Conservation (phyloP, 2,113 vertebrate genomes). For the Hippocampus comes region DNA sequence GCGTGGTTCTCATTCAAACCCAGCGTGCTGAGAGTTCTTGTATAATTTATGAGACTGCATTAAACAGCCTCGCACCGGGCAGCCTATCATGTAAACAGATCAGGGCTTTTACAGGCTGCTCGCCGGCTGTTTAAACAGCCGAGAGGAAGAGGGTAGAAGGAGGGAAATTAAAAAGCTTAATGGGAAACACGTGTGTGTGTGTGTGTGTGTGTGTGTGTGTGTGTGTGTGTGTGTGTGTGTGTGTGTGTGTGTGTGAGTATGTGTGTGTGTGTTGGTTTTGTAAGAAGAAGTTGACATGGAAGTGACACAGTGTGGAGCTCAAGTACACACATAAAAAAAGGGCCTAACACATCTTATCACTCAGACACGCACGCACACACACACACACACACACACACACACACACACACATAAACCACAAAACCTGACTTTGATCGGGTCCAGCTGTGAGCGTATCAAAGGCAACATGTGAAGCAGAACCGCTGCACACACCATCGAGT, state of each 20-base stretch:
- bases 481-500: constrained; percentile 58
- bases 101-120: constrained; percentile 66
- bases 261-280: constrained; percentile 1
- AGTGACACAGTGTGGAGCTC: constrained; percentile 65
- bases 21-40: constrained; percentile 59
- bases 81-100: constrained; percentile 71
- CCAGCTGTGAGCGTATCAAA: constrained; percentile 66
- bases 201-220: constrained; percentile 16
- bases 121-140: constrained; percentile 69
- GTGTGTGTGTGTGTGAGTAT: not conserved
- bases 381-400: constrained; percentile 27
- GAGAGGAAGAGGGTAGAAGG: constrained; percentile 58
- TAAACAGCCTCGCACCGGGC: constrained; percentile 68
- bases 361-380: constrained; percentile 17
- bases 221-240: constrained; percentile 8
- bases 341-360: constrained; percentile 44
- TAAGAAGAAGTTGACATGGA: constrained; percentile 53
- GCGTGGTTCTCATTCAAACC: constrained; percentile 47
- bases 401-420: constrained; percentile 35
- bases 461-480: constrained; percentile 57
- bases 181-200: constrained; percentile 59
- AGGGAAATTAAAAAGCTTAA: constrained; percentile 65
- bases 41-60: constrained; percentile 67
- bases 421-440: constrained; percentile 58
- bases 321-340: constrained; percentile 46